These are phyloP conservation scores for Recurvirostra avosetta DNA, from an alignment of 2,113 vertebrate species.

Conservation along the genomic window DNA sequence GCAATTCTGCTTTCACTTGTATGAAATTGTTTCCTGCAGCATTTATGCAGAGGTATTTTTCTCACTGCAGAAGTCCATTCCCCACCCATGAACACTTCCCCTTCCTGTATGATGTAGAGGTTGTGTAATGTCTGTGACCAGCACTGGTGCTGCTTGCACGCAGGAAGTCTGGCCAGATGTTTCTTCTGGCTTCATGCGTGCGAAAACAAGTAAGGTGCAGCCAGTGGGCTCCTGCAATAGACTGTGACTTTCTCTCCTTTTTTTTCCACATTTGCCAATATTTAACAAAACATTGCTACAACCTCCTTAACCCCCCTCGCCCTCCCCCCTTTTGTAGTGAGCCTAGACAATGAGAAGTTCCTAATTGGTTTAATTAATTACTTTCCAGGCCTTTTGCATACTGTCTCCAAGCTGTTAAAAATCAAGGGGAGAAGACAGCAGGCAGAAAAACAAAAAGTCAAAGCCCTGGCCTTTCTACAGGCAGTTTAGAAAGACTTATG, in stretches of 20 bases:
- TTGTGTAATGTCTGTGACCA: not conserved
- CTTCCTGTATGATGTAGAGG: not conserved
- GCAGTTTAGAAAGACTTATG: not conserved
- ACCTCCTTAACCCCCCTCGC: rapidly evolving
- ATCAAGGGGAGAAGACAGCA: not conserved
- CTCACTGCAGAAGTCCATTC: not conserved
- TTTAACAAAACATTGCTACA: not conserved
- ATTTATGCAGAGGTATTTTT: not conserved
- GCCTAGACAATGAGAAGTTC: not conserved
- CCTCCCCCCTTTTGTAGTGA: not conserved
- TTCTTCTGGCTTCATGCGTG: not conserved
- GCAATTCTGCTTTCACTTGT: not conserved
- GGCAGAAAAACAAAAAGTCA: not conserved
- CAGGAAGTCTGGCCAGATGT: not conserved
- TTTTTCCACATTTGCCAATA: not conserved
- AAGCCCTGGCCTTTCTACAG: not conserved
- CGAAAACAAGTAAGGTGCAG: not conserved
- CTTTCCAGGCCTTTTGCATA: not conserved
- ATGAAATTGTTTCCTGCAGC: not conserved
- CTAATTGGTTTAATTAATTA: not conserved
- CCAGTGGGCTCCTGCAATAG: not conserved
- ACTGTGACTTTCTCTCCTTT: not conserved
- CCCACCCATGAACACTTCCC: not conserved
- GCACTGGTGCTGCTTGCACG: not conserved
- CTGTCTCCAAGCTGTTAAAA: not conserved